Evolutionary conservation across 2,113 vertebrate genomes (phyloP), one percentile per base, ranked within the genome.

Genomic region (Pterocles gutturalis): DNA sequence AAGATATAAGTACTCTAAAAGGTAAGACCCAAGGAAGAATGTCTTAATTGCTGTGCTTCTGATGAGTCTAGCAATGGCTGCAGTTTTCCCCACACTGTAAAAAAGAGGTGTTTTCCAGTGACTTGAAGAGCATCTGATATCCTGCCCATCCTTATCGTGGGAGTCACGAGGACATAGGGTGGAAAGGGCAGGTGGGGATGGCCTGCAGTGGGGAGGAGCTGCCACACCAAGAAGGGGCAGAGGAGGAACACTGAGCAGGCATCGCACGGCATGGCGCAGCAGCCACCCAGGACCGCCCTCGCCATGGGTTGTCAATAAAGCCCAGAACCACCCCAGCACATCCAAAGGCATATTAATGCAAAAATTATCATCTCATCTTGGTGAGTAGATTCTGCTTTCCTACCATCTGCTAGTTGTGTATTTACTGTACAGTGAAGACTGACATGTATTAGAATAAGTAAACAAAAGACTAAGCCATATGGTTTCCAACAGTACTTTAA

Each of bases 371-470:
- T 73, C 41, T 90, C 22, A 13, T 77, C 57, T 73, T 15, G 0
- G 46, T 54, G 41, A 85, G n/a, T 14, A 80, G 45, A 79, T 67
- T 84, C 57, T 86, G 28, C 10, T 80, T 85, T 71, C 48, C 58
- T 90, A 24, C 64, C 46, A 71, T 78, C 87, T 96, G 67, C 33
- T 94, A 41, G 26, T 54, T 73, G 46, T 79, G 38, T 83, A 73
- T 92, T 95, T 96, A 89, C 72, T 87, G 67, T 34, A 53, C n/a
- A 62, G 58, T 26, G 60, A 93, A 94, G 43, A 70, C 19, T 78
- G 67, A 86, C 67, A 75, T 28, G 1, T 8, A 28, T 69, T 90
- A 51, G 55, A 75, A 76, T 34, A 90, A 65, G 33, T 48, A 93
- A 77, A 34, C 9, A 25, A 80, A 73, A 77, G 75, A 76, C 60